Evolutionary conservation across 2,888 invertebrate genomes (phyloP).

Genomic region (Melieria omissa): DNA sequence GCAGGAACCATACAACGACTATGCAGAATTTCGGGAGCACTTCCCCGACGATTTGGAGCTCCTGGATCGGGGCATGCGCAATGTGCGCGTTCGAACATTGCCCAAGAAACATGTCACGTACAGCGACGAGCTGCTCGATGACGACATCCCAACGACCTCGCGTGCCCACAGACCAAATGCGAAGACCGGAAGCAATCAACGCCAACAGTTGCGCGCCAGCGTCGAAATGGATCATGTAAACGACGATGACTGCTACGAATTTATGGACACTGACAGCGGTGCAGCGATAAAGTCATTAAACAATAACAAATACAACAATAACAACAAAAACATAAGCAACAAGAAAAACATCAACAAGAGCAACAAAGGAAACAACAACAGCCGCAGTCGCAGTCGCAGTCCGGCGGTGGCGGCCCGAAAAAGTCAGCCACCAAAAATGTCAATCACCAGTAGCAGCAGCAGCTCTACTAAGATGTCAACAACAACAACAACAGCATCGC

Average conservation of each 20-base stretch:
- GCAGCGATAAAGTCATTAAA: constrained; percentile 37
- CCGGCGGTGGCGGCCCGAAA: constrained; percentile 44
- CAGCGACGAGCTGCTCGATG: constrained; percentile 47
- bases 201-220: constrained; percentile 20
- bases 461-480: constrained; percentile 50
- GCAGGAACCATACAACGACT: constrained; percentile 4
- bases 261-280: constrained; percentile 54
- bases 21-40: constrained; percentile 2
- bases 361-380: constrained; percentile 30
- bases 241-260: constrained; percentile 41
- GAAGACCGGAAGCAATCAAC: constrained; percentile 33
- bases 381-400: constrained; percentile 14
- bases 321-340: constrained; percentile 25
- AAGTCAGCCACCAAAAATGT: constrained; percentile 27
- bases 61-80: constrained; percentile 49
- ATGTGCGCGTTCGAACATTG: constrained; percentile 48
- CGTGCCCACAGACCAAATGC: constrained; percentile 11
- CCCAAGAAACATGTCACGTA: constrained; percentile 54
- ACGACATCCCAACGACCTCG: constrained; percentile 10
- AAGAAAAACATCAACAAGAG: constrained; percentile 38
- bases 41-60: constrained; percentile 42
- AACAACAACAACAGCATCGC: constrained; percentile 36
- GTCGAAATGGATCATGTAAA: constrained; percentile 21
- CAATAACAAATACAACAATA: constrained; percentile 16
- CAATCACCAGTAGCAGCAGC: too few species aligned